Base-by-base conservation (phyloP, 2,888 invertebrate genomes). In the Toxonevra muliebris region DNA sequence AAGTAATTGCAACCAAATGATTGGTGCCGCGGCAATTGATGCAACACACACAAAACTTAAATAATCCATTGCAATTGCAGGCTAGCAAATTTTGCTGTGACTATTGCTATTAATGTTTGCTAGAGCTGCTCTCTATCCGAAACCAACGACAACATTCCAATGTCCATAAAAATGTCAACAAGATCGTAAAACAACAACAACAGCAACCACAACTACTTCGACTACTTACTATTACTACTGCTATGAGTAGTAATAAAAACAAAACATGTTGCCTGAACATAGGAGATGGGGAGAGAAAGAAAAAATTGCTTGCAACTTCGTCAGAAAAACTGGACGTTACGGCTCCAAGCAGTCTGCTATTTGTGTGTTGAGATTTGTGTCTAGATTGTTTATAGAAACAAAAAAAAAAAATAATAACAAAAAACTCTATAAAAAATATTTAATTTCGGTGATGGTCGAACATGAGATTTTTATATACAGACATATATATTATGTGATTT, bases 141-240 rank as follows among this genome's bases (percentile, higher is more conserved):
- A 19, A 40, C 41, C 48, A 52, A 20, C 68, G 62, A 67, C 63
- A 68, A 70, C 77, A 81, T 77, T 79, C 80, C 80, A 72, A 77
- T 79, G 78, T 74, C 82, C 80, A 83, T 82, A 82, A 82, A 82
- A 82, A 82, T 82, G 83, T 82, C 79, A 80, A 79, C 75, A 55
- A 68, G 68, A 64, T 69, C 71, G 66, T 71, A 65, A 71, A 68
- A 55, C 65, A 71, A 53, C 67, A 72, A 60, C 67, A 74, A 61
- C 61, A 69, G 19, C 48, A 50, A 59, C 55, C 57, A 57, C 53
- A 61, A 59, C 30, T 57, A 57, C 55, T 17, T 17, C 52, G 73
- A 73, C 72, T 73, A 13, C 12, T 19, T 40, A 60, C 43, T 53
- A 5, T n/a, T 53, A 60, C 11, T 15, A 19, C 15, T 17, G 7